These are phyloP conservation scores for Drosophila lacertosa DNA, from an alignment of 1,140 invertebrate species.

Conservation along the genomic window DNA sequence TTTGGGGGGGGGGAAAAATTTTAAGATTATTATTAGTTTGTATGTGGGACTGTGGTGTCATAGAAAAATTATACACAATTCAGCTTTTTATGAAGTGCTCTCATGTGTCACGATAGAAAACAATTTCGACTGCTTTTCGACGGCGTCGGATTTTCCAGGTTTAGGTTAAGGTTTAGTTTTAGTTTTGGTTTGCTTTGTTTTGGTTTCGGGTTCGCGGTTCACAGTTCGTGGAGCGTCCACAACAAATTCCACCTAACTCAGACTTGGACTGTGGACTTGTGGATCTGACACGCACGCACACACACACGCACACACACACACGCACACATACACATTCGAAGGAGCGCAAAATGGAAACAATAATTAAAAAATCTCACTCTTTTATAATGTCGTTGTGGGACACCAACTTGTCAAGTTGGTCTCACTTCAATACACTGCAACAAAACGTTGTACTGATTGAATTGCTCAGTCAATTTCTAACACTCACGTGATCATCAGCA, in stretches of 20 bases:
- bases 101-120: conserved; percentile 68
- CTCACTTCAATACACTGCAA: conserved; percentile 27
- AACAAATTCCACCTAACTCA: background rate
- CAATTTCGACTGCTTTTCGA: background rate
- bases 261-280: too few relatives aligned
- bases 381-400: conserved; percentile 15
- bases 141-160: background rate
- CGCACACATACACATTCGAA: conserved; percentile 6
- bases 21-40: conserved; percentile 53
- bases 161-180: background rate
- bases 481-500: background rate
- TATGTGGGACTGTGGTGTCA: conserved; percentile 42
- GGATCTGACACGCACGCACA: conserved; percentile 23
- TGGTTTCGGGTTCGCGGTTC: conserved; percentile 20
- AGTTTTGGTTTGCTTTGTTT: background rate
- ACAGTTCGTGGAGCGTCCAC: background rate
- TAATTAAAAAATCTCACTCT: conserved; percentile 62
- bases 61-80: conserved; percentile 56
- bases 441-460: background rate
- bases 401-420: conserved; percentile 36
- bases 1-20: conserved; percentile 4
- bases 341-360: conserved; percentile 33
- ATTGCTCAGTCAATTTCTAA: background rate
- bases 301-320: conserved; percentile 24
- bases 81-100: conserved; percentile 41